These are phyloP conservation scores for silkworm (Bombyx mori) DNA, from an alignment of 1,140 invertebrate genomes.

Conservation along the genomic window ASM3026992v2 NC_085107.1:8555001-8555500, in stretches of 20 bases:
- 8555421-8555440: conserved; percentile 71
- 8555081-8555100: too few relatives aligned
- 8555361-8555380: background rate
- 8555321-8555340: background rate
- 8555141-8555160: too few relatives aligned
- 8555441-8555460: conserved; percentile 84
- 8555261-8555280: too few relatives aligned
- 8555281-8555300: background rate
- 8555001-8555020: too few relatives aligned
- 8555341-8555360: background rate
- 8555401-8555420: conserved; percentile 45
- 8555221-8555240: too few relatives aligned
- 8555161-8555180: background rate
- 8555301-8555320: background rate
- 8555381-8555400: conserved; percentile 31
- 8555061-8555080: too few relatives aligned
- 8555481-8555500: conserved; percentile 77
- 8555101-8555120: too few relatives aligned
- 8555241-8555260: too few relatives aligned
- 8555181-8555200: background rate
- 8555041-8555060: too few relatives aligned
- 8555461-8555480: conserved; percentile 92
- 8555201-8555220: background rate
- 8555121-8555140: too few relatives aligned
- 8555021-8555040: too few relatives aligned